Conservation (phyloP, 2,888 invertebrate species). For the Drosophila paranaensis region DNA sequence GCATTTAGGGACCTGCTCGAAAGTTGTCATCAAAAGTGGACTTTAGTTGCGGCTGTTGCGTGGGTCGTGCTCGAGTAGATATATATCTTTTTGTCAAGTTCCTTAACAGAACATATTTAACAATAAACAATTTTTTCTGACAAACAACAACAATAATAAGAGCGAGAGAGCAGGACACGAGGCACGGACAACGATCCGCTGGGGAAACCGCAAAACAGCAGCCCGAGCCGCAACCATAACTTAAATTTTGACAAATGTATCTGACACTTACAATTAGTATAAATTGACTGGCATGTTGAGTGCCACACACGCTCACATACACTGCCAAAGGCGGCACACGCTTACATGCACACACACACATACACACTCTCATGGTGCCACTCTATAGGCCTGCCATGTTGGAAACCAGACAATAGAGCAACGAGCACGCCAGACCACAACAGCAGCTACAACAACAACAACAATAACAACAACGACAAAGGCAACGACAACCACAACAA, state of each 20-base stretch:
- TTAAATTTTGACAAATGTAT: constrained; percentile 81
- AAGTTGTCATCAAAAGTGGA: constrained; percentile 48
- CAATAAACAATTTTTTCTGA: constrained; percentile 75
- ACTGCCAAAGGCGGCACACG: constrained; percentile 9
- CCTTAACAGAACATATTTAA: constrained; percentile 67
- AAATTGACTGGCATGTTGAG: constrained; percentile 82
- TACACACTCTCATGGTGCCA: constrained; percentile 6
- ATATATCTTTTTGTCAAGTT: constrained; percentile 53
- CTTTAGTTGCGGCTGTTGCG: constrained; percentile 11
- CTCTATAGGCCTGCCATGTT: constrained; percentile 40
- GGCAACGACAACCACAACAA: constrained; percentile 54
- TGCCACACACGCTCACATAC: constrained; percentile 68
- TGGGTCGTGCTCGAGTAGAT: constrained; percentile 19
- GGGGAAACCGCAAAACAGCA: constrained; percentile 64
- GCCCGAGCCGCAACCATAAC: constrained; percentile 71
- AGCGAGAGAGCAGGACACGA: constrained; percentile 19
- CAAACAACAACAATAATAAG: constrained; percentile 23
- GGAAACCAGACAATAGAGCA: constrained; percentile 69
- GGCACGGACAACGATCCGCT: constrained; percentile 46
- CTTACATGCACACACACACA: constrained; percentile 11
- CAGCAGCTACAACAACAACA: constrained; percentile 29
- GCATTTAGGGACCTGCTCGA: constrained; percentile 55
- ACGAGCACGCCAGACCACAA: constrained; percentile 63
- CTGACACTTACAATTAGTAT: constrained; percentile 80
- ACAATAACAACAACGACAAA: constrained; percentile 40